Evolutionary conservation across 1,140 invertebrate genomes (phyloP).

Genomic region (Pteromalus puparum): DNA sequence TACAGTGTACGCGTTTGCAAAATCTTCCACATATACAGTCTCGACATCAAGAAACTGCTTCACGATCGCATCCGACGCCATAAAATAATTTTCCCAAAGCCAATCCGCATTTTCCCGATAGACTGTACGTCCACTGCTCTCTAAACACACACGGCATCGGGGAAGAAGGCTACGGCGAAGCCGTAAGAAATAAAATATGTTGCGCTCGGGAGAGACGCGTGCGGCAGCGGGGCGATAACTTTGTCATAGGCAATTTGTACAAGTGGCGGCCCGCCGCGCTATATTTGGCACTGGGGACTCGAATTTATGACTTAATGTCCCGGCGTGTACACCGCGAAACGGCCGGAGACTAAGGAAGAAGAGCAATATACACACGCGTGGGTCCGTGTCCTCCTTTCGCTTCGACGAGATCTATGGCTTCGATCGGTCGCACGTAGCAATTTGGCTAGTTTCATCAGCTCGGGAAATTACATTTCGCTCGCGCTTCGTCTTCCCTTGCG

Average conservation of each 20-base stretch:
- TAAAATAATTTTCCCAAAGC: not conserved
- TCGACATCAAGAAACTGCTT: no score
- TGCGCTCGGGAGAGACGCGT: slow-evolving; percentile 50
- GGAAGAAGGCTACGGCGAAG: slow-evolving; percentile 26
- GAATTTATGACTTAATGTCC: slow-evolving; percentile 72
- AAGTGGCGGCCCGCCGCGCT: slow-evolving; percentile 65
- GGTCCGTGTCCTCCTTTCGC: not conserved
- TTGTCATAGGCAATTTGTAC: slow-evolving; percentile 76
- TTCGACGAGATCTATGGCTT: not conserved
- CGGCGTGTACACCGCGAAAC: slow-evolving; percentile 2
- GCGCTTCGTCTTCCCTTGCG: not conserved
- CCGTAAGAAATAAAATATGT: slow-evolving; percentile 60
- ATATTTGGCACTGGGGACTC: slow-evolving; percentile 73
- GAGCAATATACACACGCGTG: not conserved
- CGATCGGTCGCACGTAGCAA: slow-evolving; percentile 34
- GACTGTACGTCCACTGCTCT: slow-evolving; percentile 3
- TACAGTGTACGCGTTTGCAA: no score
- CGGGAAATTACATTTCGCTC: slow-evolving; percentile 30
- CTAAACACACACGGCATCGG: not conserved
- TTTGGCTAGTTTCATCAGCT: slow-evolving; percentile 38
- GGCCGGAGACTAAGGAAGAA: not conserved
- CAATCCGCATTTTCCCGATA: not conserved
- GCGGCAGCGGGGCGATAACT: slow-evolving; percentile 67
- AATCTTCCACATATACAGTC: no score
- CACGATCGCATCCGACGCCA: not conserved